Evolutionary conservation across 2,113 vertebrate genomes (phyloP), one percentile per base, ranked within the genome.

Genomic region (Xiphophorus maculatus): DNA sequence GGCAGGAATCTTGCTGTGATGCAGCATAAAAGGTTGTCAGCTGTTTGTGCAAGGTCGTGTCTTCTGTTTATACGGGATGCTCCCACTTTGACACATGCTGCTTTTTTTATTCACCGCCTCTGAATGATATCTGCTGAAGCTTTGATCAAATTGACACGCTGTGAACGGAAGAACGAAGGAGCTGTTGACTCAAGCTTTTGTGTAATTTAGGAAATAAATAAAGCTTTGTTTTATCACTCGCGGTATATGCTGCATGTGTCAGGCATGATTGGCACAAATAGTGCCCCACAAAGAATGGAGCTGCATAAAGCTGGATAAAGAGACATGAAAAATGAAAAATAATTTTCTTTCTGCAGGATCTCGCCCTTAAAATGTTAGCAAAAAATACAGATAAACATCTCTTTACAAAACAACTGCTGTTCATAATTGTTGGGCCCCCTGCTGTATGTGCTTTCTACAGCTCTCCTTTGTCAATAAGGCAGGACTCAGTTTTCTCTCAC

Each of bases 11-110:
- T 19, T 22, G 37, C 37, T 63, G 32, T 29, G 61, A 73, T 60
- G 30, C 27, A 37, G 14, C 61, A 35, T 51, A 44, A 69, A 40
- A 33, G 27, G 28, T 69, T 63, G 66, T 48, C 66, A 48, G 48
- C 29, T 58, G 32, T 72, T 66, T 71, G 37, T n/a, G 35, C 3
- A 37, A 77, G 61, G 63, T 71, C 40, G 72, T 28, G 13, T 81
- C 64, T 51, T 54, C 51, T 30, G 61, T 27, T 15, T 68, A 5
- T 22, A 44, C 13, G 17, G 63, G 44, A 29, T n/a, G 32, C 40
- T 66, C 44, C 40, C 64, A 29, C 44, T 28, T 51, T 64, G 48
- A 63, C 65, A 78, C 32, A 35, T n/a, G 6, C 60, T 19, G 58
- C 29, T 69, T 66, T 27, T 63, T 65, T 68, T 61, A 71, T 61